These are phyloP conservation scores for Euzetes globulus DNA, from an alignment of 2,888 invertebrate species.

Conservation along the genomic window DNA sequence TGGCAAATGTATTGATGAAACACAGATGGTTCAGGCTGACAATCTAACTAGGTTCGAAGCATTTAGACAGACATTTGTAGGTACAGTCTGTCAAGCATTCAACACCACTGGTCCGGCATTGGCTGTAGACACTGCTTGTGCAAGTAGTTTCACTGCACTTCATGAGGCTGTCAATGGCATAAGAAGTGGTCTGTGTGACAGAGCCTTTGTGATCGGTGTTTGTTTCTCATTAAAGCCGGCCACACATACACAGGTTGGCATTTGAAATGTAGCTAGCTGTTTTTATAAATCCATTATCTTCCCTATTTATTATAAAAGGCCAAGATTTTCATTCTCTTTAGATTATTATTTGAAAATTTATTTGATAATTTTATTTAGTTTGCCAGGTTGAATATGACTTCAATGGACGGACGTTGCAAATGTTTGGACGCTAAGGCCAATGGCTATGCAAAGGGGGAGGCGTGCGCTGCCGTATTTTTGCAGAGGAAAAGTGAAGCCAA, in stretches of 20 bases:
- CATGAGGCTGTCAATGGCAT: conserved; percentile 45
- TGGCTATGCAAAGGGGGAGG: conserved; percentile 70
- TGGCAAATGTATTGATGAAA: conserved; percentile 51
- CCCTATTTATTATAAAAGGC: too few relatives aligned
- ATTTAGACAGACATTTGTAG: background rate
- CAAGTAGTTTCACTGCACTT: conserved; percentile 51
- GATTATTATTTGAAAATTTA: too few relatives aligned
- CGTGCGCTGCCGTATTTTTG: conserved; percentile 55
- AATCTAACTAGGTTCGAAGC: conserved; percentile 44
- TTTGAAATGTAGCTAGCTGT: too few relatives aligned
- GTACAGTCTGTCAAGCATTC: background rate
- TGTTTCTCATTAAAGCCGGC: too few relatives aligned
- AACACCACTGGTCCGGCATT: conserved; percentile 49
- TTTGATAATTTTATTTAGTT: background rate
- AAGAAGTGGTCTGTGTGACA: conserved; percentile 58
- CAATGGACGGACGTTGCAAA: conserved; percentile 80
- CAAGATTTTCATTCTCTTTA: conserved; percentile 76
- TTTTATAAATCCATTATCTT: too few relatives aligned
- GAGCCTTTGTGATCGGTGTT: conserved; percentile 54
- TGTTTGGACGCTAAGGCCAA: conserved; percentile 68
- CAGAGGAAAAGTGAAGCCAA: conserved; percentile 65
- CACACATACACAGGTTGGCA: too few relatives aligned
- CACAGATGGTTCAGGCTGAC: conserved; percentile 49
- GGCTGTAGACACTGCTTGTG: conserved; percentile 53
- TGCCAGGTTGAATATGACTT: conserved; percentile 44